Percentiles rank a stretch among this genome's conserved stretches.
These are phyloP conservation scores for Corythornis madagascariensis DNA, from an alignment of 2,113 vertebrate species.

Conservation along the genomic window DNA sequence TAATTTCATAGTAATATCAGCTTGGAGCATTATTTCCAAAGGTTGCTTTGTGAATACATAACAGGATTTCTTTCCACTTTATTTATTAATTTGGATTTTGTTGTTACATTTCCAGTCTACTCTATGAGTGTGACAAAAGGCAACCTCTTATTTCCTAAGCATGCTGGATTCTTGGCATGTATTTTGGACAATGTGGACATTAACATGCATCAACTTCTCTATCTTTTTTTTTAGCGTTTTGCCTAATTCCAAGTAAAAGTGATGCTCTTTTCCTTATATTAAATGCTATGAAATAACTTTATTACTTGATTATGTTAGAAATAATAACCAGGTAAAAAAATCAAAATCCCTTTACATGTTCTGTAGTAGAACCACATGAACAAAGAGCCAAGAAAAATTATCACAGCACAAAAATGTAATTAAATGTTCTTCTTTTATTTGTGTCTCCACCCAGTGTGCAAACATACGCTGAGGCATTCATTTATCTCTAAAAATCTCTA, in stretches of 20 bases:
- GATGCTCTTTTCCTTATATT: background rate
- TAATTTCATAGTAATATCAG: background rate
- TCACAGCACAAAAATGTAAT: conserved; percentile 68
- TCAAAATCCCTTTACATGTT: conserved; percentile 36
- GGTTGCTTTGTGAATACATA: background rate
- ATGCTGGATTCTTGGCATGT: background rate
- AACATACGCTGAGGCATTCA: conserved; percentile 53
- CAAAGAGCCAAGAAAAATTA: conserved; percentile 57
- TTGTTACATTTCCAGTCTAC: background rate
- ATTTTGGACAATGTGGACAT: background rate
- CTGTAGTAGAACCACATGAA: conserved; percentile 38
- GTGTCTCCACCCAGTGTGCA: conserved; percentile 64
- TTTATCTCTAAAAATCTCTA: conserved; percentile 54
- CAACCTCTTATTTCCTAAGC: background rate
- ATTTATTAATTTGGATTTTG: background rate
- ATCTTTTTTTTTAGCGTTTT: background rate
- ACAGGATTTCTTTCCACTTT: background rate
- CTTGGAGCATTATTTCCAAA: background rate
- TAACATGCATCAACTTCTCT: background rate
- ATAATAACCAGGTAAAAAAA: background rate
- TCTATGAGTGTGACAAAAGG: background rate
- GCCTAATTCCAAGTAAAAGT: background rate
- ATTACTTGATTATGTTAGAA: background rate
- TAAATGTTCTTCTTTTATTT: conserved; percentile 74
- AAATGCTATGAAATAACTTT: background rate